These are phyloP conservation scores for Crotalus viridis DNA, from an alignment of 2,113 vertebrate genomes.

Conservation along the genomic window DNA sequence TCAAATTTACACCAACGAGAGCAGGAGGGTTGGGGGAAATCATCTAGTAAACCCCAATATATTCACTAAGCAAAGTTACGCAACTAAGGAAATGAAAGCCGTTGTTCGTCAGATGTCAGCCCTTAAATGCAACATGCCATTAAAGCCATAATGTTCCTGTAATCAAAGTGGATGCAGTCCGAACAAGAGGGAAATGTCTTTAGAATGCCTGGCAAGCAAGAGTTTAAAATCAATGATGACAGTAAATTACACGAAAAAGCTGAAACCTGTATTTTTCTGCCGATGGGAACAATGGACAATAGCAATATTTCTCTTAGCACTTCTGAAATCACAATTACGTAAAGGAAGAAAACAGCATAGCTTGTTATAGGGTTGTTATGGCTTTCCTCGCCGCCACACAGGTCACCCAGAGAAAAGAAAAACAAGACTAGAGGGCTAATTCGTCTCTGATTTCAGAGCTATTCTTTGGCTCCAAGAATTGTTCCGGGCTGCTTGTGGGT, in stretches of 20 bases:
- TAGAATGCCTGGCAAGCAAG: not conserved
- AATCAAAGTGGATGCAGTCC: not conserved
- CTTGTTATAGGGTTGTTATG: not conserved
- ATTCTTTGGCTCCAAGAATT: not conserved
- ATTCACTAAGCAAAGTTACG: not conserved
- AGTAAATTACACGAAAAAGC: not conserved
- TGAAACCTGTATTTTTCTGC: slow-evolving; percentile 27
- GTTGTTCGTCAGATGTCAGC: slow-evolving; percentile 11
- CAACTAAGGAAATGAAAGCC: slow-evolving; percentile 18
- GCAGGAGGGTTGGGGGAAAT: not conserved
- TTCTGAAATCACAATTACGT: not conserved
- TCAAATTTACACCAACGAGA: not conserved
- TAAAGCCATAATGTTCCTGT: not conserved
- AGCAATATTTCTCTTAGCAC: slow-evolving; percentile 13
- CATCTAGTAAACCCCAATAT: not conserved
- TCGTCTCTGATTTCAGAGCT: not conserved
- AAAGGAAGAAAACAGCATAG: slow-evolving; percentile 14
- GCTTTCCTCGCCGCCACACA: not conserved
- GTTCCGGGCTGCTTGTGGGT: no score
- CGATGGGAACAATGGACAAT: slow-evolving; percentile 25
- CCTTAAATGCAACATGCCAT: not conserved
- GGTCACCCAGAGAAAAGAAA: not conserved
- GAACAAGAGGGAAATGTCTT: slow-evolving; percentile 19
- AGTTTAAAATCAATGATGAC: slow-evolving; percentile 27
- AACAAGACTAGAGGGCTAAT: not conserved